phyloP scores from a whole-genome alignment of 2,888 invertebrate genomes.

The Hypsopygia costalis region DNA sequence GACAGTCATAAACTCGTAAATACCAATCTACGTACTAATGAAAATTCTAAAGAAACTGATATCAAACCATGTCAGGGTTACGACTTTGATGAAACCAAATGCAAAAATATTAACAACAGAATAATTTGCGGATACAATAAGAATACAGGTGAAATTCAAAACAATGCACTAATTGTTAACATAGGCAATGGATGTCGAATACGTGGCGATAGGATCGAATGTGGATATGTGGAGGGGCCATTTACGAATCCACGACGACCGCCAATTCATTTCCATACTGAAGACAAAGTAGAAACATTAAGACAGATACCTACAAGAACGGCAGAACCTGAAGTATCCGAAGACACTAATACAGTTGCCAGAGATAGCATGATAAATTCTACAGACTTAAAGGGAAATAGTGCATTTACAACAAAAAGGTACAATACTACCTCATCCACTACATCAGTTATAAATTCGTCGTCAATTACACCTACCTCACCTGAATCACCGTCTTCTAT shows the following conservation, averaged over 20 bases:
- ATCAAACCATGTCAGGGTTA: slow-evolving; percentile 32
- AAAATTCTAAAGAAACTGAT: too few species aligned
- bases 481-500: too few species aligned
- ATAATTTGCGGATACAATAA: slow-evolving; percentile 61
- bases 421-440: neutral
- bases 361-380: too few species aligned
- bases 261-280: slow-evolving; percentile 11
- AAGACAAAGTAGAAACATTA: neutral
- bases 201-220: slow-evolving; percentile 57
- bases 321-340: too few species aligned
- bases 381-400: neutral
- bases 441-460: neutral
- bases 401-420: neutral
- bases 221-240: slow-evolving; percentile 44
- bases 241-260: slow-evolving; percentile 23
- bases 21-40: too few species aligned
- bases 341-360: too few species aligned
- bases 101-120: slow-evolving; percentile 42
- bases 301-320: too few species aligned
- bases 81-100: slow-evolving; percentile 42
- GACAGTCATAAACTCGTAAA: too few species aligned
- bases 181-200: slow-evolving; percentile 45
- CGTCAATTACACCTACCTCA: neutral
- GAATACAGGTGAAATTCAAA: slow-evolving; percentile 34
- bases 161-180: slow-evolving; percentile 25